Evolutionary conservation across 1,140 invertebrate species (phyloP).

Genomic region (Yoshiicerus persimilis): DNA sequence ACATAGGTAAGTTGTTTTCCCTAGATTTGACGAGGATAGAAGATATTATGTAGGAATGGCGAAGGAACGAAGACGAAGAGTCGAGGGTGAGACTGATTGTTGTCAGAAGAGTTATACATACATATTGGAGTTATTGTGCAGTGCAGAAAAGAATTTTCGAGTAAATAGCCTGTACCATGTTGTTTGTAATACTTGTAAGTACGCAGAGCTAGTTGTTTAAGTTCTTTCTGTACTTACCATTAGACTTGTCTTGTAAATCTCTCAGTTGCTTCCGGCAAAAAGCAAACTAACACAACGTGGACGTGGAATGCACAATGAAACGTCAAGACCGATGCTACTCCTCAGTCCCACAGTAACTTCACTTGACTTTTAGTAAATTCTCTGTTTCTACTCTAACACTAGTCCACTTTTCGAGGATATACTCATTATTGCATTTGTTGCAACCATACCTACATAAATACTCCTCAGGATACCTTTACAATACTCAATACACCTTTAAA

Average conservation of each 20-base stretch:
- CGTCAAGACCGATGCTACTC: background rate
- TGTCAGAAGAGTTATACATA: background rate
- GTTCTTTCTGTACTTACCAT: background rate
- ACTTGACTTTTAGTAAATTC: background rate
- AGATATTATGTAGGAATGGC: background rate
- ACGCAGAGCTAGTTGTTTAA: background rate
- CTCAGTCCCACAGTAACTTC: background rate
- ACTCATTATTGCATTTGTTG: no score
- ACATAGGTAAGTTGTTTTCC: background rate
- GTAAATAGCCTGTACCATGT: background rate
- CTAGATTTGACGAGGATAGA: background rate
- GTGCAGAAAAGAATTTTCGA: background rate
- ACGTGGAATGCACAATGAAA: constrained; percentile 1
- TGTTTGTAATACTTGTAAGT: background rate
- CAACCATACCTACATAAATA: no score
- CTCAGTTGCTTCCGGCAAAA: background rate
- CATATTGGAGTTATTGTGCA: background rate
- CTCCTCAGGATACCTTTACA: no score
- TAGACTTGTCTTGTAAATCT: background rate
- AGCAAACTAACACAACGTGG: background rate
- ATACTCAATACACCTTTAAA: no score
- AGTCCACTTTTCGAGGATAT: no score
- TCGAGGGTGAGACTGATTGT: background rate
- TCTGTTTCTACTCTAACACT: no score
- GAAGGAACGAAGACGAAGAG: no score